Percentiles rank a stretch among this genome's conserved stretches.
Conservation (phyloP, 2,888 invertebrate species). For the Drosophila fulvimacula region DNA sequence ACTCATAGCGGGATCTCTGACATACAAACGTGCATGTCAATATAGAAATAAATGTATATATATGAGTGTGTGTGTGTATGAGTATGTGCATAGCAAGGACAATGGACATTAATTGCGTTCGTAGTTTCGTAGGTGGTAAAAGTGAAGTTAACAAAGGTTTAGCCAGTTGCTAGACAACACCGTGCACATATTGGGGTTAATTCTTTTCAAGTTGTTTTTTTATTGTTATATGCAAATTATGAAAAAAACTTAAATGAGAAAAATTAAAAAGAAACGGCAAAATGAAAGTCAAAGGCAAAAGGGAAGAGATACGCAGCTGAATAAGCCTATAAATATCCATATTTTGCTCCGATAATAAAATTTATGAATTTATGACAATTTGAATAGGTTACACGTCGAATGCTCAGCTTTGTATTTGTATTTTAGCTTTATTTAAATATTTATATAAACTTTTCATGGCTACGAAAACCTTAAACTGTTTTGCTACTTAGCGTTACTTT, state of each 20-base stretch:
- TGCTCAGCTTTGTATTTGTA: too few relatives aligned
- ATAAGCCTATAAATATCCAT: too few relatives aligned
- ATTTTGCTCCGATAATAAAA: too few relatives aligned
- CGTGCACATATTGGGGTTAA: background rate
- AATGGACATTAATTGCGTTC: constrained; percentile 17
- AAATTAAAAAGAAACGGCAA: too few relatives aligned
- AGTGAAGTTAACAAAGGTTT: constrained; percentile 9
- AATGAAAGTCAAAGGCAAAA: too few relatives aligned
- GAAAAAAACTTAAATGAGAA: background rate
- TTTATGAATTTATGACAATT: too few relatives aligned
- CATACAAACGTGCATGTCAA: background rate
- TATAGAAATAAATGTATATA: background rate
- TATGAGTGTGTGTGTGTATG: background rate
- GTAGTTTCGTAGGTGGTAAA: constrained; percentile 5
- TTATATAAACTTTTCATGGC: background rate
- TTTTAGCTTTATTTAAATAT: too few relatives aligned
- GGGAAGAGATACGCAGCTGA: too few relatives aligned
- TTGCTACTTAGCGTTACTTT: background rate
- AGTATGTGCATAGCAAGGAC: constrained; percentile 5
- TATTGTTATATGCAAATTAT: background rate
- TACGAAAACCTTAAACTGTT: background rate
- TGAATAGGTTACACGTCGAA: too few relatives aligned
- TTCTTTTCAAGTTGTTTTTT: background rate
- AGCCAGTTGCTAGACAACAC: background rate
- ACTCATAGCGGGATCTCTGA: background rate